Conservation (phyloP, 2,113 vertebrate genomes). For the Vulpes vulpes region DNA sequence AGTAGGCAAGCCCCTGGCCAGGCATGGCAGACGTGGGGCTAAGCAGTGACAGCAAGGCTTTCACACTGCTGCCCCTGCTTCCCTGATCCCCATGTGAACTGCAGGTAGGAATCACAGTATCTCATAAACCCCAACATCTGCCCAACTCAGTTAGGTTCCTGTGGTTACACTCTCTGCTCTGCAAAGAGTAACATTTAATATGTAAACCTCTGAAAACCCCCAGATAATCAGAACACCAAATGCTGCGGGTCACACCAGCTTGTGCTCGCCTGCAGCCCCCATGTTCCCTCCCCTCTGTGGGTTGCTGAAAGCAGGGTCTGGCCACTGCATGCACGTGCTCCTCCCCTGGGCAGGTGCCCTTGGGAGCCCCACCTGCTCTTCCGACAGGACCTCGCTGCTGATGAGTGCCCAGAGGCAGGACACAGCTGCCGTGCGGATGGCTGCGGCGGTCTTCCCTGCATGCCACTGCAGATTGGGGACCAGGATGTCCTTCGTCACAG, state of each 20-base stretch:
- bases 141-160: background rate
- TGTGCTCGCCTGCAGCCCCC: accelerated
- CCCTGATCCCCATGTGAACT: accelerated
- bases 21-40: background rate
- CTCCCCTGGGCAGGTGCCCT: background rate
- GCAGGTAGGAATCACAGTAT: no score
- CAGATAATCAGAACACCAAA: background rate
- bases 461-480: slow-evolving; percentile 96
- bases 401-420: slow-evolving; percentile 95
- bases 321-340: background rate
- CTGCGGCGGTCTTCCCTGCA: slow-evolving; percentile 93
- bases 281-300: background rate
- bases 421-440: slow-evolving; percentile 93
- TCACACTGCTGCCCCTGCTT: accelerated
- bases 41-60: background rate
- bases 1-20: background rate
- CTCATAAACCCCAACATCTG: accelerated
- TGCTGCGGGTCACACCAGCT: background rate
- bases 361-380: slow-evolving; percentile 89
- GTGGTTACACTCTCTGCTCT: background rate
- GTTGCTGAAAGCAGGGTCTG: background rate
- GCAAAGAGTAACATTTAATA: background rate
- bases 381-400: slow-evolving; percentile 87
- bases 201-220: background rate
- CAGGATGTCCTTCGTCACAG: slow-evolving; percentile 91